A percentile compares a stretch with the other conserved stretches of the same genome.
These are phyloP conservation scores for Leptopilina syphax DNA, from an alignment of 2,888 invertebrate species.

Conservation along the genomic window DNA sequence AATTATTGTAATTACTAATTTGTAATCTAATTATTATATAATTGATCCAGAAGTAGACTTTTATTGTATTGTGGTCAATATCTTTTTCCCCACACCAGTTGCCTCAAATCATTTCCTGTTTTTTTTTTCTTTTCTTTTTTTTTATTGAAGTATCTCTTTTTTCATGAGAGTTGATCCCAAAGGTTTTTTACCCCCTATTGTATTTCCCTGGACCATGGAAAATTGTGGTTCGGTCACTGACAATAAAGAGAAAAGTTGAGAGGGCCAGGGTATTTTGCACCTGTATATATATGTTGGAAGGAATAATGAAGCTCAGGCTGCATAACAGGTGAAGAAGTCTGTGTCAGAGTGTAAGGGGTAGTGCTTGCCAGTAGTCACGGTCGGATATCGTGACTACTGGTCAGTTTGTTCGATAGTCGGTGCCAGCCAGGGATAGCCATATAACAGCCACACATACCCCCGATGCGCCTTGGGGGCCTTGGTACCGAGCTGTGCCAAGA, in stretches of 20 bases:
- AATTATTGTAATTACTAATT: no score
- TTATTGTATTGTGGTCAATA: no score
- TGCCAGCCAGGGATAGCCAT: constrained; percentile 75
- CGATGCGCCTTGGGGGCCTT: constrained; percentile 69
- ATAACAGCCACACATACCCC: constrained; percentile 61
- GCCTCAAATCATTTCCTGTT: no score
- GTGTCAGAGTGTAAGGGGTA: constrained; percentile 49
- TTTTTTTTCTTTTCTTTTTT: no score
- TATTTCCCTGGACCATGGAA: constrained; percentile 33
- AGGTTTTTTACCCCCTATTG: neutral
- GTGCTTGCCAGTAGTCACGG: constrained; percentile 42
- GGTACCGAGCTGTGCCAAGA: constrained; percentile 76
- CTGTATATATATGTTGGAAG: constrained; percentile 30
- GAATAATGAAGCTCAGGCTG: constrained; percentile 34
- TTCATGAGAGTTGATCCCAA: no score
- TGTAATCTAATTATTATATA: no score
- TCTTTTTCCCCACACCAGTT: no score
- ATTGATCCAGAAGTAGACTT: no score
- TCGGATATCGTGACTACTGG: constrained; percentile 76
- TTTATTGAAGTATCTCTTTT: no score
- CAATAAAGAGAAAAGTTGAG: constrained; percentile 6
- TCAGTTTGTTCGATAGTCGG: constrained; percentile 77
- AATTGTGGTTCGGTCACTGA: constrained; percentile 39
- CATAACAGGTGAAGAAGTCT: constrained; percentile 56
- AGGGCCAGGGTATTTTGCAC: constrained; percentile 48